These are phyloP conservation scores for Phrynocephalus versicolor DNA, from an alignment of 2,113 vertebrate species.

Conservation along the genomic window DNA sequence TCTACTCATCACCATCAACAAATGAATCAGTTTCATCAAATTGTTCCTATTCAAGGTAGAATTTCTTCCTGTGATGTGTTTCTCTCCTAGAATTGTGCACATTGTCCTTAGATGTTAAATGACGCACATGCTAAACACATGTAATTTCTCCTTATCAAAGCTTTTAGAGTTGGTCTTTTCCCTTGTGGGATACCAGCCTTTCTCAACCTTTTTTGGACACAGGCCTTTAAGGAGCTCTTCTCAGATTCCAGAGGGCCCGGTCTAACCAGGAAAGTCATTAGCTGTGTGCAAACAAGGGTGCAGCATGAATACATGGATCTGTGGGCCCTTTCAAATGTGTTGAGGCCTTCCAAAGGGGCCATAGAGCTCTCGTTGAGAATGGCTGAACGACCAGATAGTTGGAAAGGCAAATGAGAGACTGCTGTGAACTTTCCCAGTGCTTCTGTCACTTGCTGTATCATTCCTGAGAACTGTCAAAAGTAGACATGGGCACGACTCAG, in stretches of 20 bases:
- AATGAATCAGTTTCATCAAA: not conserved
- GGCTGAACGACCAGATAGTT: not conserved
- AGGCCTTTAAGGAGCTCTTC: no score
- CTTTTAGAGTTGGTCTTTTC: not conserved
- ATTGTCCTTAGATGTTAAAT: not conserved
- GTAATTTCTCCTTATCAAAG: not conserved
- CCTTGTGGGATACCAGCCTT: no score
- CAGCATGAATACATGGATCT: no score
- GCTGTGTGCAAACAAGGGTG: no score
- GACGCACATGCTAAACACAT: not conserved
- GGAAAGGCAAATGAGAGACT: not conserved
- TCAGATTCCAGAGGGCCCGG: no score
- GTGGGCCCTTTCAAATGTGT: no score
- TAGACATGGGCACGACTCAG: no score
- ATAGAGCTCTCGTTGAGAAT: no score
- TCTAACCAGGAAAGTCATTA: no score
- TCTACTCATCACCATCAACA: constrained; percentile 37
- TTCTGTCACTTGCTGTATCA: not conserved
- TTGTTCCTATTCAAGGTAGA: not conserved
- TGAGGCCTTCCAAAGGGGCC: no score
- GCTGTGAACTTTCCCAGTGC: not conserved
- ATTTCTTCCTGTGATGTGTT: not conserved
- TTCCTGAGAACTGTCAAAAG: not conserved
- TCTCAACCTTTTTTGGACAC: no score
- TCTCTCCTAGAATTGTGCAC: not conserved